phyloP scores from a whole-genome alignment of 2,113 vertebrate genomes.

The Crocuta crocuta region DNA sequence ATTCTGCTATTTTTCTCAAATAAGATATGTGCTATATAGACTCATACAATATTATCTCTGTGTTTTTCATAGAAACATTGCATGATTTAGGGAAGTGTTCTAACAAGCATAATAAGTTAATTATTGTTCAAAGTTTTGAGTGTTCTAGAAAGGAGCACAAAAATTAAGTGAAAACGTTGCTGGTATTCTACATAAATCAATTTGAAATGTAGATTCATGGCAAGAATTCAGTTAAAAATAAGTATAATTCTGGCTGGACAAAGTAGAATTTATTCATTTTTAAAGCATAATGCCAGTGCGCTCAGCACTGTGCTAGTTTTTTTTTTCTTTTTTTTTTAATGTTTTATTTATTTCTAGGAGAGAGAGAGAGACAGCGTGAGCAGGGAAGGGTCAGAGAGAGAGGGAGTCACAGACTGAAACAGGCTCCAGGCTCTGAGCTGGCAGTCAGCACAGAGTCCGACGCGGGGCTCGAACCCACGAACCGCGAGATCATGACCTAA shows the following conservation, averaged over 20 bases:
- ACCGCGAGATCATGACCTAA: too few relatives aligned
- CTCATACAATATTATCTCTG: not conserved
- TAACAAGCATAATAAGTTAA: not conserved
- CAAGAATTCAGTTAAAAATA: constrained; percentile 42
- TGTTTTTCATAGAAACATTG: not conserved
- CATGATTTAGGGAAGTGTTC: constrained; percentile 7
- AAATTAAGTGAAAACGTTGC: constrained; percentile 66
- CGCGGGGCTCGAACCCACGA: too few relatives aligned
- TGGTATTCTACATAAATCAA: not conserved
- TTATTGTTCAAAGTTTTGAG: not conserved
- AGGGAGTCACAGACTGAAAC: too few relatives aligned
- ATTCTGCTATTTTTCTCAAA: not conserved
- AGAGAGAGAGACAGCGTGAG: too few relatives aligned
- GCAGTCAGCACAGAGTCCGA: too few relatives aligned
- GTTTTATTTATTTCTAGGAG: too few relatives aligned
- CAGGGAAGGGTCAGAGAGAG: too few relatives aligned
- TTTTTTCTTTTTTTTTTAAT: too few relatives aligned
- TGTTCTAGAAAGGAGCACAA: not conserved
- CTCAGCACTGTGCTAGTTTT: not conserved
- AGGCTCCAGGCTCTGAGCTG: too few relatives aligned
- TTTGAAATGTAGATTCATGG: not conserved
- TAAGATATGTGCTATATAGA: not conserved
- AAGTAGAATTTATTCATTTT: not conserved
- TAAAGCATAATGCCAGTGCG: not conserved
- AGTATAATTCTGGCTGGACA: not conserved